phyloP scores from a whole-genome alignment of 2,797 vertebrate species.

The Anas bahamensis region DNA sequence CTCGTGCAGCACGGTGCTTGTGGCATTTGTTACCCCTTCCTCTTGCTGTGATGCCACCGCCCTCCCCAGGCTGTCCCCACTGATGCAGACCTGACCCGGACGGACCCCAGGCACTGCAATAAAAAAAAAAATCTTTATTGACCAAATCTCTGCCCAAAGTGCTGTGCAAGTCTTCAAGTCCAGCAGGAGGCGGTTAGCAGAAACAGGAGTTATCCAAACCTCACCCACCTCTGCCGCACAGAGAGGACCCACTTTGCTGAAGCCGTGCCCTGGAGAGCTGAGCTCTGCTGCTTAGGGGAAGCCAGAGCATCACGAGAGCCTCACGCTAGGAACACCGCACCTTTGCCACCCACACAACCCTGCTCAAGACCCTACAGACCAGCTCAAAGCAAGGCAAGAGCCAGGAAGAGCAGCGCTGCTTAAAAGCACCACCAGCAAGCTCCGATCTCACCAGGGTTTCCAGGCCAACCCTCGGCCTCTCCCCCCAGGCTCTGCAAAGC shows the following conservation, averaged over 20 bases:
- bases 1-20: too few relatives aligned
- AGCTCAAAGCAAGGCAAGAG: neutral
- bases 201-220: neutral
- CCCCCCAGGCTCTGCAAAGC: neutral
- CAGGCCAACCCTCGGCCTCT: neutral
- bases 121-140: neutral
- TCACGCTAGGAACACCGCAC: fast-evolving
- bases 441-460: fast-evolving
- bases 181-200: neutral
- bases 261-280: fast-evolving
- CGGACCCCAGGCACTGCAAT: neutral
- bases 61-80: neutral
- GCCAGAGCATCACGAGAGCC: neutral
- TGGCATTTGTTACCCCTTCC: neutral
- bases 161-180: neutral
- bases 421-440: neutral
- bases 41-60: neutral
- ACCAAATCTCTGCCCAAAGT: neutral
- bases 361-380: neutral
- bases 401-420: neutral
- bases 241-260: fast-evolving
- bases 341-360: neutral
- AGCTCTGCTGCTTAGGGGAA: neutral
- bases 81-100: neutral
- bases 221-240: fast-evolving